Evolutionary conservation across 2,797 vertebrate species (phyloP).

Genomic region (Pagetopsis macropterus): DNA sequence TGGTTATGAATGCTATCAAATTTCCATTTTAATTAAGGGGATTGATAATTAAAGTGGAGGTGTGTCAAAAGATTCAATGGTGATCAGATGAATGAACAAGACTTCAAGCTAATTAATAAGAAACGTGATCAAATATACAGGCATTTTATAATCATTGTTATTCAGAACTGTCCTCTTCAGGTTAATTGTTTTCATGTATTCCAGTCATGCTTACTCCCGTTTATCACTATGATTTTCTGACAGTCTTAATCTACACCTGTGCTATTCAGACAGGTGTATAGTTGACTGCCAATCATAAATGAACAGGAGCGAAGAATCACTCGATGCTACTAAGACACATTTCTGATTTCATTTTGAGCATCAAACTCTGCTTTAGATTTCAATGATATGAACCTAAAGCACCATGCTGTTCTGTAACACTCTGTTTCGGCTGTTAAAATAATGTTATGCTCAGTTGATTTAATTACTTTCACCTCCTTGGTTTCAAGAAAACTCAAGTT

Average conservation of each 20-base stretch:
- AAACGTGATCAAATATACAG: neutral
- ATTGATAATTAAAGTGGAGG: neutral
- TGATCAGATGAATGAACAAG: neutral
- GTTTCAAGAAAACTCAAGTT: constrained; percentile 4
- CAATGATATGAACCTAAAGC: neutral
- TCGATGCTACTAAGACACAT: constrained; percentile 14
- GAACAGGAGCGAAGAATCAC: constrained; percentile 39
- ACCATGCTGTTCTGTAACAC: neutral
- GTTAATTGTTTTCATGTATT: constrained; percentile 16
- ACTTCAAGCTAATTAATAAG: neutral
- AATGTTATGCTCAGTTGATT: neutral
- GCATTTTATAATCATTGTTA: neutral
- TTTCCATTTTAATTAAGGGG: neutral
- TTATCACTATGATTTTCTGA: constrained; percentile 37
- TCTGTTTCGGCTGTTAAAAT: neutral
- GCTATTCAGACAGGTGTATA: constrained; percentile 20
- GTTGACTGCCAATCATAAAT: constrained; percentile 52
- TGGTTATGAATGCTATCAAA: neutral
- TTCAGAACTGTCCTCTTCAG: neutral
- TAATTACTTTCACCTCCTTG: neutral
- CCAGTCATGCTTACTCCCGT: constrained; percentile 5
- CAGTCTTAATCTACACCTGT: constrained; percentile 31
- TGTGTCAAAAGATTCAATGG: neutral
- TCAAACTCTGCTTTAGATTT: constrained; percentile 18
- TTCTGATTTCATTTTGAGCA: constrained; percentile 41